Evolutionary conservation across 1,140 invertebrate species (phyloP), one percentile per base, ranked within the genome.

Genomic region (Drosophila nigromelanica): DNA sequence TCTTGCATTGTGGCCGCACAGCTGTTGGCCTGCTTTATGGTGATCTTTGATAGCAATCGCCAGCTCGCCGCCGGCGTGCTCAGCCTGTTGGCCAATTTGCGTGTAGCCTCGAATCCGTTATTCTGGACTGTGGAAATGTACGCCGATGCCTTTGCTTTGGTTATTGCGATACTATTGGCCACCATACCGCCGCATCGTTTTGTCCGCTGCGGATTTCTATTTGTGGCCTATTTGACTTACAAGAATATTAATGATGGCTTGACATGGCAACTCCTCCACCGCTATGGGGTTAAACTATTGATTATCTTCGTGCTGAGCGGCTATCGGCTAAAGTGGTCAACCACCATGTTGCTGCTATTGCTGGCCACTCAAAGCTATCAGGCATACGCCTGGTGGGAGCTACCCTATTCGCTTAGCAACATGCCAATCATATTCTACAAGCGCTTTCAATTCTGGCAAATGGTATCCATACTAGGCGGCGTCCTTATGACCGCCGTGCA

Each of bases 161-260:
- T 51, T 1, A 51, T 24, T 7, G 24, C 21, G 27, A n/a, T 51
- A 14, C 24, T 51, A 1, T 30, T 51, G 48, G 18, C 48, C 21
- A 30, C 27, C 21, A 27, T 51, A 7, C n/a, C n/a, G 24, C 24
- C 48, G 48, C 18, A 14, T n/a, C n/a, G 18, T 3, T 10, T 27
- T 24, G 15, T 24, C 21, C 27, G 48, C 5, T 15, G n/a, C 5
- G 48, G 12, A 4, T 51, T 51, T 6, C 18, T 51, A 12, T 51
- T 51, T 7, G 27, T 51, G 18, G 48, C 48, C 48, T 51, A 51
- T 14, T 8, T 51, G 15, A 51, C 48, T 3, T 51, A 51, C 48
- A 51, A 51, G 48, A 24, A 51, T 12, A 5, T 51, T 4, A 18
- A 18, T n/a, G 12, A 27, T 30, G 11, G n/a, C 6, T 2, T 24